Conservation (phyloP, 2,888 invertebrate genomes). For the Ophioninae sp. region DNA sequence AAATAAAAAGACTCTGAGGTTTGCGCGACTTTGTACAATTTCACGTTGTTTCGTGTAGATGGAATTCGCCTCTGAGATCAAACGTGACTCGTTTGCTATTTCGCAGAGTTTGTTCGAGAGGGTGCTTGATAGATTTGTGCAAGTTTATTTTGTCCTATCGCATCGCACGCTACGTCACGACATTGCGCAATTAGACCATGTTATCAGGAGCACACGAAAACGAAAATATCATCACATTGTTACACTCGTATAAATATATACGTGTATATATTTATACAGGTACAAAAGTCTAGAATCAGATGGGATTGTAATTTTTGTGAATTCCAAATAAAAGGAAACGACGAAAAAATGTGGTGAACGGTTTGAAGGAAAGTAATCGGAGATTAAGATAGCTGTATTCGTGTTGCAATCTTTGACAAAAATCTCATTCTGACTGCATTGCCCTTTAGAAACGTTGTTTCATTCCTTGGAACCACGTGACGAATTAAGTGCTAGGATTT, state of each 20-base stretch:
- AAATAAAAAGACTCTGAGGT: slow-evolving; percentile 18
- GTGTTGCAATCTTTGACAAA: neutral
- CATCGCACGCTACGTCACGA: slow-evolving; percentile 59
- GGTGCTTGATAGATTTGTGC: slow-evolving; percentile 57
- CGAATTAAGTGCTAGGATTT: slow-evolving; percentile 16
- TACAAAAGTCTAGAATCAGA: neutral
- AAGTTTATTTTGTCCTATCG: slow-evolving; percentile 36
- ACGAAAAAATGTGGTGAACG: neutral
- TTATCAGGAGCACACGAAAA: slow-evolving; percentile 36
- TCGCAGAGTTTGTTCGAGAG: neutral
- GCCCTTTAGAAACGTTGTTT: neutral
- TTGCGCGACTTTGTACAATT: slow-evolving; percentile 25
- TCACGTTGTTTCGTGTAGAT: slow-evolving; percentile 5
- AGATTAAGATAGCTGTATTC: neutral
- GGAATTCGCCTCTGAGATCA: slow-evolving; percentile 46
- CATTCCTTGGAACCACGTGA: neutral
- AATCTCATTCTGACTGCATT: neutral
- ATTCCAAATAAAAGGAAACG: neutral
- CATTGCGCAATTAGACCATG: slow-evolving; percentile 61
- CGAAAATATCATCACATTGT: slow-evolving; percentile 15
- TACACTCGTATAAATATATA: neutral
- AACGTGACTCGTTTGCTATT: slow-evolving; percentile 35
- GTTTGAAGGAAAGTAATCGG: neutral
- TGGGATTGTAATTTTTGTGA: neutral
- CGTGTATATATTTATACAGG: no score